Base-by-base conservation (phyloP, 2,797 vertebrate genomes). In the Agapornis canus region DNA sequence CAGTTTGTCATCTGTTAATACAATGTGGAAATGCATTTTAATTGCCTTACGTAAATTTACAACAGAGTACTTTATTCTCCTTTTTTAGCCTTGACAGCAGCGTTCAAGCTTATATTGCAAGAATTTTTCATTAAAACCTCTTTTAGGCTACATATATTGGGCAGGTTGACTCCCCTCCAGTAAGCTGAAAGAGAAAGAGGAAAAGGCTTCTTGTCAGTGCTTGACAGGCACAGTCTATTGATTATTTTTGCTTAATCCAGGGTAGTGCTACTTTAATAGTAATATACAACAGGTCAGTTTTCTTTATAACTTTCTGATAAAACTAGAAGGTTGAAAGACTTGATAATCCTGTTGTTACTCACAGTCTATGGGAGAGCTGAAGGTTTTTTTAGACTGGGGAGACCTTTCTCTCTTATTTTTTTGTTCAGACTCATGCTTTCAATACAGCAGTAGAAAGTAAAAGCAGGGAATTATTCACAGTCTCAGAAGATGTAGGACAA, bases 1-100 rank as follows among this genome's bases (percentile, higher is more conserved):
- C 82, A 68, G 13, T 94, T 91, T 91, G 76, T 87, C 90, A 95
- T 89, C 70, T 88, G 27, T 77, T 92, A 95, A 92, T 85, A 77
- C 70, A 92, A 80, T 65, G 70, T 82, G 83, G 86, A 90, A 97
- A 79, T 95, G 26, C 27, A 87, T 94, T 97, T 97, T 97, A 97
- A 97, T 96, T 97, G 63, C 64, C 56, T 91, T 87, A 84, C 79
- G 91, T 92, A 86, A 86, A 73, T 93, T 92, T 88, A 92, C 86
- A 71, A 94, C 80, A 95, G 73, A 94, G 45, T 57, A 40, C 42
- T 96, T 95, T 89, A 95, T 82, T 73, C 35, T 68, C 43, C 35
- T 70, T 65, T 89, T 87, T 95, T 42, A 89, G 43, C n/a, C 29
- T 85, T 94, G 96, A 39, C 42, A 95, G 21, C 66, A 96, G 88